These are phyloP conservation scores for Archaeoteleia sp. DNA, from an alignment of 2,888 invertebrate species.

Conservation along the genomic window DNA sequence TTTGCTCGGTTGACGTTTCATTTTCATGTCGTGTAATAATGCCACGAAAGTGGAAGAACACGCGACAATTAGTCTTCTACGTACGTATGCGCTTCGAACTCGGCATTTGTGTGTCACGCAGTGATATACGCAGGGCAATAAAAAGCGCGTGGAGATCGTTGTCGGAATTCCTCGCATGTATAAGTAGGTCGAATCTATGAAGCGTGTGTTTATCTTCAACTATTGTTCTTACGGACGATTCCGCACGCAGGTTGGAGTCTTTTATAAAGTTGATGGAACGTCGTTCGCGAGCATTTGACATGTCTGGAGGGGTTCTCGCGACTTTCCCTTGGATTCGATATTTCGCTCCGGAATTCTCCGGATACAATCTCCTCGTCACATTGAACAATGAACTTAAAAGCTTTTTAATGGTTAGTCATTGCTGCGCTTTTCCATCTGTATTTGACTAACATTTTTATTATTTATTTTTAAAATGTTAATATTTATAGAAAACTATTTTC, in stretches of 20 bases:
- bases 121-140: slow-evolving; percentile 1
- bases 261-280: slow-evolving; percentile 66
- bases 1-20: slow-evolving; percentile 3
- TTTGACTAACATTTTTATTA: too few species aligned
- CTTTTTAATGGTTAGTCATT: slow-evolving; percentile 75
- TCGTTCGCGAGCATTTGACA: slow-evolving; percentile 72
- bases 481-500: slow-evolving; percentile 77
- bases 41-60: slow-evolving; percentile 21
- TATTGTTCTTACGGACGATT: slow-evolving; percentile 4
- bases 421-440: background rate
- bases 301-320: slow-evolving; percentile 78
- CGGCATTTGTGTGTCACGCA: slow-evolving; percentile 12
- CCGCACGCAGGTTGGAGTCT: slow-evolving; percentile 57
- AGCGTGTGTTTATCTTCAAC: background rate
- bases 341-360: slow-evolving; percentile 79
- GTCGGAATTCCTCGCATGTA: background rate
- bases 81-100: background rate
- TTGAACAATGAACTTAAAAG: slow-evolving; percentile 77
- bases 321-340: slow-evolving; percentile 80
- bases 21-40: slow-evolving; percentile 13
- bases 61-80: slow-evolving; percentile 19
- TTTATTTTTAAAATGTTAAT: too few species aligned
- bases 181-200: slow-evolving; percentile 16
- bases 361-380: slow-evolving; percentile 78
- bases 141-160: slow-evolving; percentile 2